Evolutionary conservation across 2,797 vertebrate species (phyloP).

Genomic region (Tragopan temminckii): DNA sequence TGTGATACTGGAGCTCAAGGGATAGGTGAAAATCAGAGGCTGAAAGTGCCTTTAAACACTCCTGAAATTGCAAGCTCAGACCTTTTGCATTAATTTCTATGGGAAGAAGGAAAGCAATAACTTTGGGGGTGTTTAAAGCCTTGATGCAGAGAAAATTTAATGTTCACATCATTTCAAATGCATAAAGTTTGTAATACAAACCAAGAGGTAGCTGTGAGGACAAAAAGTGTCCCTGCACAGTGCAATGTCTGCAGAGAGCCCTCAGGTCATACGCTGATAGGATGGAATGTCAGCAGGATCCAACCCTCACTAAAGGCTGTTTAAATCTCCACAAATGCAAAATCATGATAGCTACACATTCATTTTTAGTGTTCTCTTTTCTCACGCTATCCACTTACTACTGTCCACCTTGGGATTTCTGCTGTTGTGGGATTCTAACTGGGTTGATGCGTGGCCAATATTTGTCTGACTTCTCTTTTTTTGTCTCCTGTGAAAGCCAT

Average conservation of each 20-base stretch:
- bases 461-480: conserved; percentile 29
- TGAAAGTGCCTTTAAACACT: neutral
- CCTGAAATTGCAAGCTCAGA: neutral
- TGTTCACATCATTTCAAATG: neutral
- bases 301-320: neutral
- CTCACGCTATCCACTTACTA: conserved; percentile 28
- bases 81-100: neutral
- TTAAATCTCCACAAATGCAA: neutral
- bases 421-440: conserved; percentile 24
- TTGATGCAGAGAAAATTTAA: neutral
- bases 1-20: neutral
- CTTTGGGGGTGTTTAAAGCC: neutral
- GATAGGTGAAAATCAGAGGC: neutral
- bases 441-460: conserved; percentile 39
- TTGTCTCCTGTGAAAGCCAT: conserved; percentile 52
- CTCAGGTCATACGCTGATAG: too few species aligned
- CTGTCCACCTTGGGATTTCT: neutral
- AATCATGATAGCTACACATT: neutral
- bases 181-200: neutral
- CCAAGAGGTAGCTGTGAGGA: neutral
- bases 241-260: neutral
- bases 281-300: neutral
- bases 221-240: neutral
- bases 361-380: neutral
- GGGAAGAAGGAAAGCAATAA: neutral